Conservation (phyloP, 35 echinoderm and acorn worm genomes). For the Apostichopus parvimensis region DNA sequence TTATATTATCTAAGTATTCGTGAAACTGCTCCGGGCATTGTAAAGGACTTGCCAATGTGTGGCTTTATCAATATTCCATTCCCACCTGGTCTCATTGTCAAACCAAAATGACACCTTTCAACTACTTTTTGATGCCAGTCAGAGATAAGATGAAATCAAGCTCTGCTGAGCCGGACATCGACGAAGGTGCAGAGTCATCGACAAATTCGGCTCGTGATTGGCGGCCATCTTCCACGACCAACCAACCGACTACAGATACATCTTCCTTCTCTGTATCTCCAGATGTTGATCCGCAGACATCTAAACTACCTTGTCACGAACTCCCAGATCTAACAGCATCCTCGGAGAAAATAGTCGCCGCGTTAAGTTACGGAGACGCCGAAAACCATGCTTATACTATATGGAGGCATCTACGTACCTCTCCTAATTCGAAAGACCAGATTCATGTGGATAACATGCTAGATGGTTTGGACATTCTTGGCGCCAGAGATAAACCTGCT, state of each 20-base stretch:
- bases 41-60: background rate
- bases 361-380: conserved; percentile 72
- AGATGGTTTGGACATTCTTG: conserved; percentile 81
- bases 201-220: conserved; percentile 25
- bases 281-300: conserved; percentile 44
- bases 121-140: conserved; percentile 44
- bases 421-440: conserved; percentile 73
- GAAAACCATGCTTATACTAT: conserved; percentile 78
- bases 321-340: background rate
- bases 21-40: too few relatives aligned
- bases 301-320: conserved; percentile 36
- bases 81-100: background rate
- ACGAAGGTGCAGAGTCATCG: conserved; percentile 43
- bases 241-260: conserved; percentile 51
- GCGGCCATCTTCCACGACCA: conserved; percentile 10
- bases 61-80: conserved; percentile 19
- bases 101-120: conserved; percentile 46
- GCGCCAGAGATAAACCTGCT: conserved; percentile 62
- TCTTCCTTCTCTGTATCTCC: conserved; percentile 50
- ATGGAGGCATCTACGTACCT: conserved; percentile 64
- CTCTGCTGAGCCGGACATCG: background rate
- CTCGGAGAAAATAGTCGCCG: conserved; percentile 77
- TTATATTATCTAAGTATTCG: too few relatives aligned
- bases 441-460: conserved; percentile 62
- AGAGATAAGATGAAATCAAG: conserved; percentile 45